phyloP scores from a whole-genome alignment of 2,888 invertebrate species.

The Lysandra bellargus region DNA sequence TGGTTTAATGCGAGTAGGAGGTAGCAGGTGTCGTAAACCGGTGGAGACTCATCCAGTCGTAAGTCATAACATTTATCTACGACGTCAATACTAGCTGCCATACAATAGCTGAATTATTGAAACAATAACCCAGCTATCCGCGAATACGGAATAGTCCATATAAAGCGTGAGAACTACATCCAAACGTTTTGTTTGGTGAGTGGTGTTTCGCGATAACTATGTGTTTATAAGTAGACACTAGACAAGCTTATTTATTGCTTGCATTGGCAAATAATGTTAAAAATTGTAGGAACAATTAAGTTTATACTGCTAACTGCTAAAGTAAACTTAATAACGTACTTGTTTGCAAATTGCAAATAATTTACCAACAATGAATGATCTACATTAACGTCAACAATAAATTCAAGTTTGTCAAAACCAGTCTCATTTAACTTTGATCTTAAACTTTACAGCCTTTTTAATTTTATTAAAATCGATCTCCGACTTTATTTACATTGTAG shows the following conservation, averaged over 20 bases:
- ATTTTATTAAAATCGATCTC: conserved; percentile 32
- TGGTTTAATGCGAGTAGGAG: background rate
- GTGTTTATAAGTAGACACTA: background rate
- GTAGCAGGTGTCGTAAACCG: conserved; percentile 27
- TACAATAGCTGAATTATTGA: conserved; percentile 77
- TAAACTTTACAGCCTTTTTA: conserved; percentile 39
- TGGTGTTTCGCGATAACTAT: background rate
- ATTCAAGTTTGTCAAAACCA: conserved; percentile 52
- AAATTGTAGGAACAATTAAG: background rate
- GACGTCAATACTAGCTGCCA: conserved; percentile 68
- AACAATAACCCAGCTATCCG: conserved; percentile 77
- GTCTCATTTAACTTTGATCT: conserved; percentile 79
- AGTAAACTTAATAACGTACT: background rate
- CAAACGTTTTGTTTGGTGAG: conserved; percentile 4
- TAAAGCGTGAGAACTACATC: conserved; percentile 70
- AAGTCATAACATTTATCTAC: conserved; percentile 59
- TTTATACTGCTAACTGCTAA: background rate
- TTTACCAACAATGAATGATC: conserved; percentile 4
- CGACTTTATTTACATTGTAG: conserved; percentile 30
- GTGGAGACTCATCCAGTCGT: background rate
- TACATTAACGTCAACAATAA: conserved; percentile 13
- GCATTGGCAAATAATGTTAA: background rate
- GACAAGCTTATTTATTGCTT: background rate
- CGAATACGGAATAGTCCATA: conserved; percentile 68
- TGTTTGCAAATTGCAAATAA: background rate